Conservation (phyloP, 2,888 invertebrate species). For the Smittia sp. region DNA sequence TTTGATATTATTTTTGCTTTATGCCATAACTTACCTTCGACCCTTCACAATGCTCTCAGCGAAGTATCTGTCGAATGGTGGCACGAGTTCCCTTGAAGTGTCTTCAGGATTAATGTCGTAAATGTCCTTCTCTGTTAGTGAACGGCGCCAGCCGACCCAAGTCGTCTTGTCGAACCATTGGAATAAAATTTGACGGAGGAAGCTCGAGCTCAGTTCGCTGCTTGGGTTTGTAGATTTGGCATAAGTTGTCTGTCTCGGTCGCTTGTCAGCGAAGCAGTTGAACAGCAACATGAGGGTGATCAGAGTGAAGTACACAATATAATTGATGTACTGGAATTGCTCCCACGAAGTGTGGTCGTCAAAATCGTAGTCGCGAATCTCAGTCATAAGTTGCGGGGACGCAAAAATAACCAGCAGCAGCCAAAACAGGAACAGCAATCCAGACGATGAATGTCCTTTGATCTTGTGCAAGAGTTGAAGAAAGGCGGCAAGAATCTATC, state of each 20-base stretch:
- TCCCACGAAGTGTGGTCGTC: constrained; percentile 46
- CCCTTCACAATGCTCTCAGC: constrained; percentile 47
- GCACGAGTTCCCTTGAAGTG: constrained; percentile 48
- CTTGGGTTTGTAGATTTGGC: constrained; percentile 36
- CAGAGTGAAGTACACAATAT: neutral
- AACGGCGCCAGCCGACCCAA: constrained; percentile 55
- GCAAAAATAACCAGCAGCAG: constrained; percentile 54
- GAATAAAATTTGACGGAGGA: constrained; percentile 47
- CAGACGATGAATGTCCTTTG: constrained; percentile 58
- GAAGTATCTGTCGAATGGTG: constrained; percentile 52
- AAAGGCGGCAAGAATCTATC: constrained; percentile 47
- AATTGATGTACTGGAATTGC: neutral
- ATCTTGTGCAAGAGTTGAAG: constrained; percentile 51
- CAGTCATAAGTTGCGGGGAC: constrained; percentile 44
- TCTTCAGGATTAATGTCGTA: constrained; percentile 56
- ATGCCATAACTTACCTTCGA: constrained; percentile 44
- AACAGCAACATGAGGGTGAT: neutral
- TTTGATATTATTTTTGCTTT: no score
- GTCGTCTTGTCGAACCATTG: constrained; percentile 58
- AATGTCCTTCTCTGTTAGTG: constrained; percentile 56
- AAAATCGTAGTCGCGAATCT: constrained; percentile 44
- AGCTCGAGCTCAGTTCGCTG: constrained; percentile 44
- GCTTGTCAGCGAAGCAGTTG: constrained; percentile 32
- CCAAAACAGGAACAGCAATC: constrained; percentile 59
- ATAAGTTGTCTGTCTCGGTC: neutral